Conservation (phyloP, 2,113 vertebrate genomes). For the Meles meles region DNA sequence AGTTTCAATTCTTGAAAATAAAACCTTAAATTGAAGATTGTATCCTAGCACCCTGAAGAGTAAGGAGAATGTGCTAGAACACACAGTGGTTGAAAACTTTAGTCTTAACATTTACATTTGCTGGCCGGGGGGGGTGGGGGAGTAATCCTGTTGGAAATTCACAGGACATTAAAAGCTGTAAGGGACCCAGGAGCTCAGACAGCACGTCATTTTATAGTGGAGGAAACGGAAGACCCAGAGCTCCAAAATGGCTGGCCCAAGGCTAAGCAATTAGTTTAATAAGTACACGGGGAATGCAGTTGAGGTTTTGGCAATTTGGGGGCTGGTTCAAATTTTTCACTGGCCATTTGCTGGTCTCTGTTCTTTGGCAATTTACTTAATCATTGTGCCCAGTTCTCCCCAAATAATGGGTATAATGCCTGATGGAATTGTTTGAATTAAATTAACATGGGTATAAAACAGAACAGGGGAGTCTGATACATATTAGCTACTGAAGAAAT, state of each 20-base stretch:
- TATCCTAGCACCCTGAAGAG: not conserved
- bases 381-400: not conserved
- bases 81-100: not conserved
- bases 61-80: slow-evolving; percentile 25
- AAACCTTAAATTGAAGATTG: not conserved
- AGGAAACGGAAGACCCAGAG: not conserved
- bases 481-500: not conserved
- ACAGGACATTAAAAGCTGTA: not conserved
- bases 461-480: not conserved
- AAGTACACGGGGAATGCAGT: not conserved
- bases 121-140: not conserved
- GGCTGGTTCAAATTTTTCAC: not conserved
- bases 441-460: not conserved
- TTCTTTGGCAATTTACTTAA: not conserved
- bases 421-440: not conserved
- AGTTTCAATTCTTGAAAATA: not conserved
- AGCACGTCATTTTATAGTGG: not conserved
- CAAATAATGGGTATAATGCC: not conserved
- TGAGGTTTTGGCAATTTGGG: not conserved
- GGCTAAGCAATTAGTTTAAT: not conserved
- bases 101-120: not conserved
- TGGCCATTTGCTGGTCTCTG: not conserved
- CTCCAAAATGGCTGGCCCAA: not conserved
- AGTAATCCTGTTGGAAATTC: not conserved
- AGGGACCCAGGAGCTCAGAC: not conserved